These are phyloP conservation scores for Phalangium opilio DNA, from an alignment of 2,888 invertebrate species.

Conservation along the genomic window DNA sequence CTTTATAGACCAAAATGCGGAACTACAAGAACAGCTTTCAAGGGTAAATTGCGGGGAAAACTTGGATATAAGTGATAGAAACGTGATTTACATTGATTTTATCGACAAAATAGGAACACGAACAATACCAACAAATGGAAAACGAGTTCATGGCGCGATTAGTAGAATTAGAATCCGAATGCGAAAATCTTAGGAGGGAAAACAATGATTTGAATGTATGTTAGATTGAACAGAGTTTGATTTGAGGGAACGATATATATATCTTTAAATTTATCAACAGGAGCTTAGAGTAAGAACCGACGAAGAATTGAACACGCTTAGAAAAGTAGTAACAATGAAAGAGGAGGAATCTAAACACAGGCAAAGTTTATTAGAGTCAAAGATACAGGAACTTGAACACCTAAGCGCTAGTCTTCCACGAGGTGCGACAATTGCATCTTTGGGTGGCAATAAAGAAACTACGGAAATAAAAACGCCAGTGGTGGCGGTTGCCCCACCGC, in stretches of 20 bases:
- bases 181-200: background rate
- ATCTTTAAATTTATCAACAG: constrained; percentile 33
- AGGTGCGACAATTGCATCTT: constrained; percentile 11
- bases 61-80: too few relatives aligned
- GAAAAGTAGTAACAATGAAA: constrained; percentile 59
- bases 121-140: background rate
- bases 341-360: constrained; percentile 71
- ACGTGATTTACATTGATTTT: too few relatives aligned
- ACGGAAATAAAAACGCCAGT: too few relatives aligned
- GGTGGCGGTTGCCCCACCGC: constrained; percentile 28
- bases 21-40: constrained; percentile 80
- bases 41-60: constrained; percentile 15
- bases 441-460: constrained; percentile 12
- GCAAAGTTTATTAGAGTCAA: constrained; percentile 73
- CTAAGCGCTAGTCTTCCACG: background rate
- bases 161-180: background rate
- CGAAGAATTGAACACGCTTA: constrained; percentile 64
- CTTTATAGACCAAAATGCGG: constrained; percentile 80
- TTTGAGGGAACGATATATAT: too few relatives aligned
- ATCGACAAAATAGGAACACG: background rate
- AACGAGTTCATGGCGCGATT: background rate
- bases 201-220: background rate
- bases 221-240: too few relatives aligned
- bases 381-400: constrained; percentile 72
- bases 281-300: constrained; percentile 55